Conservation (phyloP, 2,113 vertebrate species). For the Peromyscus californicus region DNA sequence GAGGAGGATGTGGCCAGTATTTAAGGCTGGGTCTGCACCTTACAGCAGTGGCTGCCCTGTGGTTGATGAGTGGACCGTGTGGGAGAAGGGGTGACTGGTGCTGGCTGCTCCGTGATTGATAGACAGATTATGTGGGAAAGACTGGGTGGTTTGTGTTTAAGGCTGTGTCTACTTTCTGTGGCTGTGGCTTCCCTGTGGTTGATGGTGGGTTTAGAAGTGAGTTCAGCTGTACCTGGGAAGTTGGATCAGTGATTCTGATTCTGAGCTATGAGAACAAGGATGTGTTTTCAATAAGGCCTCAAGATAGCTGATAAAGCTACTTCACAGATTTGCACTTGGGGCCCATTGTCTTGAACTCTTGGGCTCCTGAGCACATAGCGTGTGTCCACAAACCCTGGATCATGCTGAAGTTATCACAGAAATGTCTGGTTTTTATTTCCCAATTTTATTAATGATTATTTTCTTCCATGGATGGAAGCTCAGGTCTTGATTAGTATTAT, state of each 20-base stretch:
- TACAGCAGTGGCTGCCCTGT: no score
- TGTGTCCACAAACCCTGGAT: fast-evolving
- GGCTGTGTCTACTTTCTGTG: not conserved
- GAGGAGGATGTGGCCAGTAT: not conserved
- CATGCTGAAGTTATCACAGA: fast-evolving
- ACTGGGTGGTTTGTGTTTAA: not conserved
- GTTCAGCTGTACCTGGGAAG: not conserved
- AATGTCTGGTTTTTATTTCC: not conserved
- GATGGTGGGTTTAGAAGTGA: not conserved
- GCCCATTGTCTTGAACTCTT: not conserved
- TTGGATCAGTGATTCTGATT: not conserved
- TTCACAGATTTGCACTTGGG: not conserved
- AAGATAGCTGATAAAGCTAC: fast-evolving
- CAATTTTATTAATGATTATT: not conserved
- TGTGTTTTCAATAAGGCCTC: not conserved
- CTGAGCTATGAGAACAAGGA: not conserved
- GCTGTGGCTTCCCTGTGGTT: not conserved
- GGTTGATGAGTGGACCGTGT: no score
- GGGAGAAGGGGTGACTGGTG: not conserved
- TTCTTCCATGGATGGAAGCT: not conserved
- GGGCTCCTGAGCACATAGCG: fast-evolving
- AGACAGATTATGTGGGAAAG: not conserved
- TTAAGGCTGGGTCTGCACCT: not conserved
- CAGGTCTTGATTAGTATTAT: no score
- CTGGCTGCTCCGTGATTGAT: no score